Evolutionary conservation across 1,140 invertebrate genomes (phyloP), one percentile per base, ranked within the genome.

Genomic region (Drosophila repletoides): DNA sequence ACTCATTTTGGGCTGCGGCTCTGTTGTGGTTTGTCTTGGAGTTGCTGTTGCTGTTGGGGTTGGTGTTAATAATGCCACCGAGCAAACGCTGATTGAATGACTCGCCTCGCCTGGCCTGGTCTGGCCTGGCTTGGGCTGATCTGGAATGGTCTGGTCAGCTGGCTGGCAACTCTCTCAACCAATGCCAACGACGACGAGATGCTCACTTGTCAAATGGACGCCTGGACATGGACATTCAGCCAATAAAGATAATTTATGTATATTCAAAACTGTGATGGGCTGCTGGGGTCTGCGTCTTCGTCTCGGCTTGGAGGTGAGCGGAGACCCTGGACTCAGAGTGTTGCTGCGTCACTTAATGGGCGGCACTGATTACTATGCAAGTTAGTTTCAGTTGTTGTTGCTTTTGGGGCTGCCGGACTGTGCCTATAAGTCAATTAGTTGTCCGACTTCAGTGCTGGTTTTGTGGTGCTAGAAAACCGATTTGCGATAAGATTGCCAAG

Each of bases 201-300:
- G 45, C 56, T 29, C 52, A 21, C 24, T 43, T 52, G 67, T 53
- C 67, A 58, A 56, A 31, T 29, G 33, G 34, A 14, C 45, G 36
- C 26, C 56, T 49, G 53, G 53, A 73, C 71, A 70, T 51, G n/a
- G n/a, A n/a, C n/a, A n/a, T 48, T 4, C 52, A 59, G 74, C 80
- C 79, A 83, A 74, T 84, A 84, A 84, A 84, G 70, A 84, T 84
- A 84, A 84, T 80, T 84, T 84, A 84, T 86, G 80, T 72, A 75
- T 70, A 67, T 59, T 52, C 74, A 76, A 73, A 71, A 69, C 63
- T 83, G 63, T 61, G 76, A 74, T 71, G 63, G 41, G 22, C 7
- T 26, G 5, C 31, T 46, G 9, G 15, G 6, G 3, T 12, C 49
- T 43, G 26, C 3, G 28, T 2, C 46, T 0, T 2, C 5, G 17